Conservation (phyloP, 2,888 invertebrate species). For the Lasioglossum zephyrum region DNA sequence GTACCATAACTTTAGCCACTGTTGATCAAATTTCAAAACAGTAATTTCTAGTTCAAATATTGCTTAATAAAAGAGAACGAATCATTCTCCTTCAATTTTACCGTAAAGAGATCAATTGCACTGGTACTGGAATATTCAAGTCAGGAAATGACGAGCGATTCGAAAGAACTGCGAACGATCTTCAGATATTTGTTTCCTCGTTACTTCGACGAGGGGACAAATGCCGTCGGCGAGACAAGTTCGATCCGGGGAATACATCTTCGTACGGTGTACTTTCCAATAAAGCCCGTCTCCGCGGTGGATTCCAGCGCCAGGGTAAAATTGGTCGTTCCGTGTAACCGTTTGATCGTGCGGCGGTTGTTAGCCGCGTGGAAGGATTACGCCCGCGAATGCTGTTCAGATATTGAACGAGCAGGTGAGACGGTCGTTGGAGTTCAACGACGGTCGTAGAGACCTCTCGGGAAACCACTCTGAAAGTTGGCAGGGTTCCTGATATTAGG, state of each 20-base stretch:
- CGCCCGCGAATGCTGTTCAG: conserved; percentile 43
- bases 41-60: neutral
- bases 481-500: conserved; percentile 65
- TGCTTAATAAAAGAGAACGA: neutral
- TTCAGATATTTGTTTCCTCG: neutral
- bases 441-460: conserved; percentile 59
- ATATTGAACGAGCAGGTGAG: conserved; percentile 63
- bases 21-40: neutral
- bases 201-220: neutral
- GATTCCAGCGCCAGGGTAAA: conserved; percentile 29
- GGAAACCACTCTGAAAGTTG: conserved; percentile 64
- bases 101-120: neutral
- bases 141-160: neutral
- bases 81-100: neutral
- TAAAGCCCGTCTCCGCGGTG: neutral
- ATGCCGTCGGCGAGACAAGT: neutral
- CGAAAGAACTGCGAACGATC: neutral
- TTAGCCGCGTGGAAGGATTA: conserved; percentile 47
- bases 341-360: conserved; percentile 52
- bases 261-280: neutral
- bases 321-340: conserved; percentile 37
- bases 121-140: neutral
- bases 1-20: neutral
- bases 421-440: conserved; percentile 60
- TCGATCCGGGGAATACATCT: neutral